Base-by-base conservation (phyloP, 2,888 invertebrate species). In the Lysandra coridon region DNA sequence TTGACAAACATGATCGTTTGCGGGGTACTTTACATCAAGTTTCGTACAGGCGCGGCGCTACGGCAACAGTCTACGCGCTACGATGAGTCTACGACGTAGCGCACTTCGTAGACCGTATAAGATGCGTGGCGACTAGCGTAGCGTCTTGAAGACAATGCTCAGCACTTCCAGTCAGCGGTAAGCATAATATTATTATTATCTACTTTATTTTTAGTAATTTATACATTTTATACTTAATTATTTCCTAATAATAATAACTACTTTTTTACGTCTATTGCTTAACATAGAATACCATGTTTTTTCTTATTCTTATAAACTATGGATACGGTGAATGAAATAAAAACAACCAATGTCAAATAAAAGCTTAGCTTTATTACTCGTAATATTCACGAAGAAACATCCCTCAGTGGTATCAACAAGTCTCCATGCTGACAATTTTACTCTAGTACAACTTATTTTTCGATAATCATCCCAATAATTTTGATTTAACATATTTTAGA, bases 361-460 rank as follows among this genome's bases (percentile, higher is more conserved):
- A 96, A 96, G 96, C 96, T 96, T 96, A 96, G 96, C 96, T 96
- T 96, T 96, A 96, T 96, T 96, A 96, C 95, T 96, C 95, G 95
- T 96, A 95, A 95, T 96, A 96, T 96, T 96, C 95, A 96, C 93
- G 95, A 95, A 96, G 93, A 95, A 95, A 95, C 95, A 93, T 92
- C 91, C 92, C 91, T 93, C 92, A 91, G 90, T 89, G 84, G 88
- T 90, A 90, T 89, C 91, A 93, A 94, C 94, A 93, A 90, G 90
- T 92, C 88, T 90, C 87, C 89, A 87, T 87, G 89, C 89, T 90
- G 91, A 90, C 89, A 86, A 85, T 88, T 86, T 85, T 89, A 86
- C 86, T 89, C 89, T 90, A 89, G 91, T 89, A 90, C 90, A 88
- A 88, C 85, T 87, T 84, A 86, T 87, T 87, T 89, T 90, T 88